A percentile compares a stretch with the other conserved stretches of the same genome.
phyloP scores from a whole-genome alignment of 2,888 invertebrate species.

The Taphrorychus bicolor region DNA sequence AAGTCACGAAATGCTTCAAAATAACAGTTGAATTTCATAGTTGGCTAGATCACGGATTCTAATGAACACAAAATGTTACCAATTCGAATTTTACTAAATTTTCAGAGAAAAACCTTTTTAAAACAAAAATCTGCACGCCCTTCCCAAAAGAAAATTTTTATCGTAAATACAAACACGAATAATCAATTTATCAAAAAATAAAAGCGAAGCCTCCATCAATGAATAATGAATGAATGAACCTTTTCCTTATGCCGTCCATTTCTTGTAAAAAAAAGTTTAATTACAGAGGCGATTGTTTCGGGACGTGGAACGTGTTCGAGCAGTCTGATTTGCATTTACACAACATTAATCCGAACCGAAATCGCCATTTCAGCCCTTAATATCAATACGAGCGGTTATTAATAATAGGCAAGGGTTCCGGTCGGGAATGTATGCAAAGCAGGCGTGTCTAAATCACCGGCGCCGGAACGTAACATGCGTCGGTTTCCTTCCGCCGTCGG shows the following conservation, averaged over 20 bases:
- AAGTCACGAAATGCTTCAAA: too few species aligned
- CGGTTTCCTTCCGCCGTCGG: constrained; percentile 48
- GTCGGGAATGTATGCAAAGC: constrained; percentile 41
- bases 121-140: too few species aligned
- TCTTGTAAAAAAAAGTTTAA: constrained; percentile 1
- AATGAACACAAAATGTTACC: too few species aligned
- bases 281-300: neutral
- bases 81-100: too few species aligned
- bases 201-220: neutral
- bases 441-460: constrained; percentile 46
- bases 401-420: constrained; percentile 43
- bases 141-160: too few species aligned
- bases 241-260: neutral
- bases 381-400: constrained; percentile 43
- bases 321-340: constrained; percentile 24
- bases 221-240: neutral
- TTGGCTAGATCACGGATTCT: too few species aligned
- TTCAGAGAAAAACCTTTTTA: too few species aligned
- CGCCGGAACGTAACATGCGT: constrained; percentile 55
- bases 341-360: constrained; percentile 14
- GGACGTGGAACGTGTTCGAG: constrained; percentile 9
- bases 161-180: too few species aligned
- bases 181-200: too few species aligned
- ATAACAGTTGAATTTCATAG: too few species aligned
- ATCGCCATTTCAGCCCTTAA: constrained; percentile 29